A percentile compares a stretch with the other conserved stretches of the same genome.
These are phyloP conservation scores for Amazona guildingii DNA, from an alignment of 2,113 vertebrate genomes.

Conservation along the genomic window DNA sequence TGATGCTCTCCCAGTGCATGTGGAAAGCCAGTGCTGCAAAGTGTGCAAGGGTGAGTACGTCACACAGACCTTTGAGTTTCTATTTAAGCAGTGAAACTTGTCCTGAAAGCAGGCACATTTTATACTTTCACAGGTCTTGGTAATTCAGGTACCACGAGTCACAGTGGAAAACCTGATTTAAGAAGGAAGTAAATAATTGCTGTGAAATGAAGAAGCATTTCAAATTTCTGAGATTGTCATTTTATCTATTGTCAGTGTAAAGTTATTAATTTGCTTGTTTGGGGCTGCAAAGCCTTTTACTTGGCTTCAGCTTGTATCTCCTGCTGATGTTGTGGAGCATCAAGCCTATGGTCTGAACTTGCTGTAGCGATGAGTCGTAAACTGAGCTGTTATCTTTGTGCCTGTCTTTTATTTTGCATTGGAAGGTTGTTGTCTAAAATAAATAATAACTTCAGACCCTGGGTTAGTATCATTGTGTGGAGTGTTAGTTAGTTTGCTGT, in stretches of 20 bases:
- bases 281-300: not conserved
- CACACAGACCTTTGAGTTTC: accelerated
- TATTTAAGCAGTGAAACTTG: not conserved
- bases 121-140: not conserved
- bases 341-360: not conserved
- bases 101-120: not conserved
- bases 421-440: not conserved
- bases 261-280: not conserved
- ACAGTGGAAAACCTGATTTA: not conserved
- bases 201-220: not conserved
- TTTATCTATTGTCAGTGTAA: not conserved
- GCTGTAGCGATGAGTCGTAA: not conserved
- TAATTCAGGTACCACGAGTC: not conserved
- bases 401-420: not conserved
- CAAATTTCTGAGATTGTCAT: not conserved
- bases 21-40: constrained; percentile 88
- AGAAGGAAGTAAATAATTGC: not conserved
- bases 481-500: not conserved
- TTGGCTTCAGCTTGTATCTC: not conserved
- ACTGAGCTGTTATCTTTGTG: not conserved
- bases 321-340: not conserved
- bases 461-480: not conserved
- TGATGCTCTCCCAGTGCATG: constrained; percentile 84
- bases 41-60: constrained; percentile 88
- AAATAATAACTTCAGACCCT: not conserved